Base-by-base conservation (phyloP, 2,888 invertebrate species). In the Dicyrtomina minuta region DNA sequence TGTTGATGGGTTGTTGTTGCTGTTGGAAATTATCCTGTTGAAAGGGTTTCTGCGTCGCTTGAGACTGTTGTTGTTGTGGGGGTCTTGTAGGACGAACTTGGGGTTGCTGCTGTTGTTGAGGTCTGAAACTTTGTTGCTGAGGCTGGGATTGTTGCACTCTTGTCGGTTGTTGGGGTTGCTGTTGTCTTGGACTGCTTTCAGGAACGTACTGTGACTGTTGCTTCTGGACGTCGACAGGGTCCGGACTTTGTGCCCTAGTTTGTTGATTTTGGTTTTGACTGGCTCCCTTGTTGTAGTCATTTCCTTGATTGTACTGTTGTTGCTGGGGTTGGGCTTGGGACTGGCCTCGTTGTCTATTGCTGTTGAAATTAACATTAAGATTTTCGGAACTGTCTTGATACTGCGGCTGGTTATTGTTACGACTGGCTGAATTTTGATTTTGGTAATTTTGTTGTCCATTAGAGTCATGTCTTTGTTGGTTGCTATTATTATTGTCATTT, bases 231-330 rank as follows among this genome's bases (percentile, higher is more conserved):
- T n/a, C n/a, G n/a, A n/a, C n/a, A n/a, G n/a, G n/a, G n/a, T n/a
- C n/a, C n/a, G n/a, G n/a, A n/a, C 4, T 15, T 27, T 56, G 68
- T 12, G n/a, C n/a, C n/a, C n/a, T n/a, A n/a, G n/a, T n/a, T n/a
- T 26, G 15, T 17, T 41, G 61, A 10, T 44, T 61, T 62, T 24
- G 66, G 20, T 13, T 60, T 20, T 26, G 6, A 1, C 24, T 15
- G 51, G 51, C 41, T 49, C 61, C 17, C 17, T 33, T 60, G n/a
- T 60, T 15, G 24, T 33, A 20, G 51, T 55, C 8, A 8, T 53
- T 49, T 27, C 60, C 12, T 51, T 39, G 60, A 61, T 56, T 41
- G 17, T 26, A 33, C 41, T 64, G 64, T 58, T 64, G 58, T 58
- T 58, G 58, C 33, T 58, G 58, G 27, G 4, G 58, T 58, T n/a